phyloP scores from a whole-genome alignment of 1,140 invertebrate genomes.

The Drosophila kanapiae region DNA sequence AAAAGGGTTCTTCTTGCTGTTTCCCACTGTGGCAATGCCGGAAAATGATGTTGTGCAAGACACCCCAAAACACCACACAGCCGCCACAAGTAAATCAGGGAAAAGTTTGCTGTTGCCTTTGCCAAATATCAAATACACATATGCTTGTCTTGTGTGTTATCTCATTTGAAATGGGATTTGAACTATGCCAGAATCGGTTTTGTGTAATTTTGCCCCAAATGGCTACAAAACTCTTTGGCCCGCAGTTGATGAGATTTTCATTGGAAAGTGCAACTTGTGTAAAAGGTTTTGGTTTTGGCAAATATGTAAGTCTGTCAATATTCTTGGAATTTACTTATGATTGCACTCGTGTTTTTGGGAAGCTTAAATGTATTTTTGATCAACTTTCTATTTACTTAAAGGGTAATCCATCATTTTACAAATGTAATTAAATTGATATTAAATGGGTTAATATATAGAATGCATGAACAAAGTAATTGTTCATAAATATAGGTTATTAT shows the following conservation, averaged over 20 bases:
- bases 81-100: conserved; percentile 40
- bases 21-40: conserved; percentile 26
- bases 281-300: not conserved
- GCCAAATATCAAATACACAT: conserved; percentile 39
- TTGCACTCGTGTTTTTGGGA: too few species aligned
- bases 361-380: not conserved
- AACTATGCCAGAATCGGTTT: conserved; percentile 32
- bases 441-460: too few species aligned
- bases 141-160: conserved; percentile 18
- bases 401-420: too few species aligned
- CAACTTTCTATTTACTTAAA: not conserved
- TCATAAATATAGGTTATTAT: too few species aligned
- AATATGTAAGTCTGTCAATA: not conserved
- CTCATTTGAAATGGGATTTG: conserved; percentile 46
- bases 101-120: conserved; percentile 32
- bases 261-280: not conserved
- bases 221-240: conserved; percentile 19
- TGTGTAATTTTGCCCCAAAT: conserved; percentile 38
- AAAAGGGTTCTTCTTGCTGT: conserved; percentile 23
- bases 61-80: too few species aligned
- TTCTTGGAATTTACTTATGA: conserved; percentile 3
- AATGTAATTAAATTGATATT: too few species aligned
- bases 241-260: conserved; percentile 3
- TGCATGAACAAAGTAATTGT: too few species aligned
- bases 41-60: conserved; percentile 44